Percentiles rank a stretch among this genome's conserved stretches.
Conservation (phyloP, 1,140 invertebrate species). For the Drosophila hydei region DNA sequence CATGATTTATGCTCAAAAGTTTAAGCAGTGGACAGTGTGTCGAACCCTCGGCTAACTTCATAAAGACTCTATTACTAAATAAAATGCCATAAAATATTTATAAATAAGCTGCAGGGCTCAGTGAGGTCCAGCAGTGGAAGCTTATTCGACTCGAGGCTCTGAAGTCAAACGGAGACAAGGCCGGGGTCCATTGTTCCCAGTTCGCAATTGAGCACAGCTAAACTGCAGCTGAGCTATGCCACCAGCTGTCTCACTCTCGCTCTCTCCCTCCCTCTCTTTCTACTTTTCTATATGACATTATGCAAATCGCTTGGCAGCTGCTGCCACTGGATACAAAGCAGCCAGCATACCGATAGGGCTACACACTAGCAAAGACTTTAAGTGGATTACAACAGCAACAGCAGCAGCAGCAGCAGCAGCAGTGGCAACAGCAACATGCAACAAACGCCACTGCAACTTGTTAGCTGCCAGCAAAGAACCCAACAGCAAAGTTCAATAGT, state of each 20-base stretch:
- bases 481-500: conserved; percentile 47
- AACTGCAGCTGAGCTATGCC: conserved; percentile 6
- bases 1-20: conserved; percentile 30
- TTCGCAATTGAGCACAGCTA: conserved; percentile 23
- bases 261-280: neutral
- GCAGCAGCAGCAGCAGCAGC: conserved; percentile 23
- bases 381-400: conserved; percentile 43
- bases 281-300: conserved; percentile 38
- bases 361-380: conserved; percentile 43
- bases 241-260: neutral
- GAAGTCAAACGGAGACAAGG: neutral
- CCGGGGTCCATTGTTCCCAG: conserved; percentile 12
- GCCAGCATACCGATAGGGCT: conserved; percentile 36
- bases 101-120: conserved; percentile 27
- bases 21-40: conserved; percentile 11
- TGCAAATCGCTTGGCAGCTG: conserved; percentile 45
- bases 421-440: conserved; percentile 43
- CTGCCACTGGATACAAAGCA: conserved; percentile 29
- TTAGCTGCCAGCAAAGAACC: conserved; percentile 30
- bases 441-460: conserved; percentile 30
- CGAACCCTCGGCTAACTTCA: conserved; percentile 35
- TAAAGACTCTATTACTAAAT: conserved; percentile 53
- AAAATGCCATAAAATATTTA: conserved; percentile 41
- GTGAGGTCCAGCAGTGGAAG: neutral
- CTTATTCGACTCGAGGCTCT: neutral